These are phyloP conservation scores for Girardinus metallicus DNA, from an alignment of 2,797 vertebrate species.

Conservation along the genomic window DNA sequence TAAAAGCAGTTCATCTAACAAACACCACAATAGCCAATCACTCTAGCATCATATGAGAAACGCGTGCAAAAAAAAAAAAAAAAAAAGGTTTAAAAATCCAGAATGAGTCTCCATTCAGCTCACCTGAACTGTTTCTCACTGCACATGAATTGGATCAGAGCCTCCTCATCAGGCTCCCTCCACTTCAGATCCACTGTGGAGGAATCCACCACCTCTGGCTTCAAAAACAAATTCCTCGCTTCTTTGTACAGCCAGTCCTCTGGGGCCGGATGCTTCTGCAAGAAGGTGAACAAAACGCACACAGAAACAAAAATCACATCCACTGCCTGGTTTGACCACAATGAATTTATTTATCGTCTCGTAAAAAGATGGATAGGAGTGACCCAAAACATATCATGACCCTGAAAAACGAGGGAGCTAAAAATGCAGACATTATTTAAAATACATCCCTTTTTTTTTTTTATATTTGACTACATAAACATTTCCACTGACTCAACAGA, in stretches of 20 bases:
- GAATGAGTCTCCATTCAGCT: background rate
- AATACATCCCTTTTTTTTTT: too few relatives aligned
- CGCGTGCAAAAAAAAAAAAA: background rate
- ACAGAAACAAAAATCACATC: background rate
- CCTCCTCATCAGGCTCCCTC: slow-evolving; percentile 89
- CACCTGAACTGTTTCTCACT: slow-evolving; percentile 93
- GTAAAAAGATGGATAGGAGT: background rate
- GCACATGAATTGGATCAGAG: slow-evolving; percentile 90
- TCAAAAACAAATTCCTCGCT: slow-evolving; percentile 89
- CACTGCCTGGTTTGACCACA: background rate
- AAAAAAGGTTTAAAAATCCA: background rate
- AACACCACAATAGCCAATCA: background rate
- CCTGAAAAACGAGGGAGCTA: background rate
- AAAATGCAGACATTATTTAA: background rate
- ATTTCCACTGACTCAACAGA: background rate
- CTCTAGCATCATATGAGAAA: background rate
- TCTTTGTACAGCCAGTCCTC: slow-evolving; percentile 95
- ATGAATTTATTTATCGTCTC: background rate
- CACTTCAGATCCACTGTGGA: slow-evolving; percentile 88
- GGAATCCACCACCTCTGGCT: slow-evolving; percentile 89
- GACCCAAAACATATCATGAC: background rate
- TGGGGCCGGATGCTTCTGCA: slow-evolving; percentile 88
- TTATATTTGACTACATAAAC: background rate
- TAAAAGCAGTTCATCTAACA: background rate
- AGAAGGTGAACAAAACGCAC: background rate